A percentile compares a stretch with the other conserved stretches of the same genome.
phyloP scores from a whole-genome alignment of 2,797 vertebrate genomes.

The Brachyrhaphis roseni region DNA sequence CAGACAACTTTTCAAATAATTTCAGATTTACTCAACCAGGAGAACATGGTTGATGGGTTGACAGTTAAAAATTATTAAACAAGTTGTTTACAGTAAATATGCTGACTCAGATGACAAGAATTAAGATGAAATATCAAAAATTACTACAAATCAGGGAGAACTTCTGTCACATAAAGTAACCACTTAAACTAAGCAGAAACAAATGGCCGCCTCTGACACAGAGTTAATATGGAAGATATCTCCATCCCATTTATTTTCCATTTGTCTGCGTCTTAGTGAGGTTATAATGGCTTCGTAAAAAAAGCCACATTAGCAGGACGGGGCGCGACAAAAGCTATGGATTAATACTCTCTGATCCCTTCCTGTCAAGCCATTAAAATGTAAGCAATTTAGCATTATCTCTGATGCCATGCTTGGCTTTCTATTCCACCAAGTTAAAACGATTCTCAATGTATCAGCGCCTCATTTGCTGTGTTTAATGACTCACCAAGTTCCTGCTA shows the following conservation, averaged over 20 bases:
- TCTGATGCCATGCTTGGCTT: conserved; percentile 48
- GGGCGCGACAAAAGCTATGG: conserved; percentile 59
- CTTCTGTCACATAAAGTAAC: neutral
- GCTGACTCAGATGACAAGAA: neutral
- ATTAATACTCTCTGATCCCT: conserved; percentile 74
- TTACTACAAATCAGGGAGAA: neutral
- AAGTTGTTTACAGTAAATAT: neutral
- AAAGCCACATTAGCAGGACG: conserved; percentile 67
- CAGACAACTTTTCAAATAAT: neutral
- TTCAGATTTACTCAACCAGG: neutral
- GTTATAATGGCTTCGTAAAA: conserved; percentile 66
- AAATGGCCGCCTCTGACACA: conserved; percentile 1
- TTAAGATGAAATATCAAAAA: neutral
- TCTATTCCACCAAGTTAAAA: conserved; percentile 53
- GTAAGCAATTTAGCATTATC: conserved; percentile 72
- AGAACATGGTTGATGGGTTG: neutral
- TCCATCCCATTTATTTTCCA: conserved; percentile 62
- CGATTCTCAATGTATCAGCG: conserved; percentile 60
- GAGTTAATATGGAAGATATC: conserved; percentile 38
- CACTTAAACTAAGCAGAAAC: neutral
- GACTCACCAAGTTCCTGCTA: conserved; percentile 43
- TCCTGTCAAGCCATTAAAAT: conserved; percentile 74
- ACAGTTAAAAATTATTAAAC: neutral
- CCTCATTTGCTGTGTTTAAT: conserved; percentile 66
- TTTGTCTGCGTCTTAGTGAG: conserved; percentile 55